Base-by-base conservation (phyloP, 2,113 vertebrate genomes). In the Cyanistes caeruleus region DNA sequence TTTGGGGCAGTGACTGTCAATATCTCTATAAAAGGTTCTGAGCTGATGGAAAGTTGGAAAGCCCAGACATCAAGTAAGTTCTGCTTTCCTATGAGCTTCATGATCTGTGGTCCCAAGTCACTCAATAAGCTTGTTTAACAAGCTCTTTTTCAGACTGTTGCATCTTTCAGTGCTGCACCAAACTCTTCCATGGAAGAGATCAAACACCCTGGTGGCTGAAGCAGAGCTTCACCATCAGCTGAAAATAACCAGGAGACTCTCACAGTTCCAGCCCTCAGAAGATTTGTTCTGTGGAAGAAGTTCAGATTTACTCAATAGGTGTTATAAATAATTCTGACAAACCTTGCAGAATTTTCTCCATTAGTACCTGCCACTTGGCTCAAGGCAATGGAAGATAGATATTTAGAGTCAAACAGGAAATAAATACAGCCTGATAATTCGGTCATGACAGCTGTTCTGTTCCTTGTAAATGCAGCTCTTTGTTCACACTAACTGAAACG, bases 391-490 rank as follows among this genome's bases (percentile, higher is more conserved):
- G 95, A 96, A 94, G 94, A 84, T 95, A 55, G 75, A 88, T 96
- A 91, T 90, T 92, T 90, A 67, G 73, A 93, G 56, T 95, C 39
- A 82, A 87, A 94, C 64, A 93, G 92, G 96, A 93, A 95, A 89
- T 74, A 96, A 94, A 91, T 82, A 72, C 21, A 84, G 73, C 60
- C 30, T 72, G 77, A 93, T 95, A 72, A 87, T 84, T 95, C 56
- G 87, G 73, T 70, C 64, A 63, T 70, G 84, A 84, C 87, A 93
- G 87, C 73, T 94, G 84, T 95, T 94, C 81, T 0, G 0, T 72
- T 91, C 77, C 56, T 72, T 67, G 65, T 84, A 89, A 94, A 94
- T 55, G 72, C 30, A 91, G 52, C 21, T 81, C 55, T 89, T 91
- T 31, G 55, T 84, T 94, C 43, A 15, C 11, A 4, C 11, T 62